Conservation (phyloP, 1,140 invertebrate genomes). For the Leucophenga varia region DNA sequence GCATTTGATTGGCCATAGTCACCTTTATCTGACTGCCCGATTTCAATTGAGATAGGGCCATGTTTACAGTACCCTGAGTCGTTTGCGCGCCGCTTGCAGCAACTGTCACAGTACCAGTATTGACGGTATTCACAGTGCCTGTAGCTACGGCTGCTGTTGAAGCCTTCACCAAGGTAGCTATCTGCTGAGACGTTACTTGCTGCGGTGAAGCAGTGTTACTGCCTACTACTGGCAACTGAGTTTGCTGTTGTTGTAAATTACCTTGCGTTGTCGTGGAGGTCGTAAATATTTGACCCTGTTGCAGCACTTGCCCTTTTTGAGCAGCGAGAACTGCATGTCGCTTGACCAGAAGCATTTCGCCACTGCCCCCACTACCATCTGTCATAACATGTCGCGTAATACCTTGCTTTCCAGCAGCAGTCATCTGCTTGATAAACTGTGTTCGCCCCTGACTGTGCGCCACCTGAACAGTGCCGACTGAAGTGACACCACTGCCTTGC, state of each 20-base stretch:
- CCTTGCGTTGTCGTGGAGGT: conserved; percentile 26
- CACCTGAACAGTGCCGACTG: conserved; percentile 44
- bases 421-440: conserved; percentile 56
- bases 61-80: conserved; percentile 56
- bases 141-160: conserved; percentile 52
- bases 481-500: conserved; percentile 33
- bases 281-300: conserved; percentile 47
- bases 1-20: conserved; percentile 65
- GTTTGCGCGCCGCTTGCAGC: conserved; percentile 58
- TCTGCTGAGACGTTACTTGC: conserved; percentile 48
- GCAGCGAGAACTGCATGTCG: conserved; percentile 62
- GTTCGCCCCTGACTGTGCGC: conserved; percentile 31
- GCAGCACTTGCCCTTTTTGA: conserved; percentile 59
- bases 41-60: conserved; percentile 51
- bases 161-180: conserved; percentile 53
- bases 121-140: conserved; percentile 24
- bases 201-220: conserved; percentile 30
- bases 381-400: conserved; percentile 65
- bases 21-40: conserved; percentile 58
- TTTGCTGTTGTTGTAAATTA: conserved; percentile 29
- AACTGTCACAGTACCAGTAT: conserved; percentile 38
- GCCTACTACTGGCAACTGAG: conserved; percentile 17
- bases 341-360: conserved; percentile 72
- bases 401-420: conserved; percentile 54
- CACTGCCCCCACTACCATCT: conserved; percentile 36